phyloP scores from a whole-genome alignment of 2,888 invertebrate genomes.

The Caenorhabditis afra region DNA sequence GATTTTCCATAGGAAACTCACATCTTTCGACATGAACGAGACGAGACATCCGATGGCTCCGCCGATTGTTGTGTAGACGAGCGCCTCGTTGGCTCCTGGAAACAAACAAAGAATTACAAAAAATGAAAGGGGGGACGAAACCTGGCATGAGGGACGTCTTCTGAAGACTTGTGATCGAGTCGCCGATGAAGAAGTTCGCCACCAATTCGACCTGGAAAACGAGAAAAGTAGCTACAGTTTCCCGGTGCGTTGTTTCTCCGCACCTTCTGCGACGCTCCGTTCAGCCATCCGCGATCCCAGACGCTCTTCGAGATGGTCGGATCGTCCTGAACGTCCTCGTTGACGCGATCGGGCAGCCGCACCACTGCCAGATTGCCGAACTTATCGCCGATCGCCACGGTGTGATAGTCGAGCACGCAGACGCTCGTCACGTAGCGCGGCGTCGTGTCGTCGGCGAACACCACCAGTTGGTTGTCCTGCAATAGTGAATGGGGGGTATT shows the following conservation, averaged over 20 bases:
- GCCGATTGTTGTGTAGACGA: slow-evolving; percentile 95
- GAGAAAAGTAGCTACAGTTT: background rate
- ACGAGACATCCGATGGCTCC: slow-evolving; percentile 93
- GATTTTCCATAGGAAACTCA: no score
- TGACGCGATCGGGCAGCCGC: slow-evolving; percentile 91
- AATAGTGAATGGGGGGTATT: background rate
- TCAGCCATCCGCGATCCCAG: slow-evolving; percentile 91
- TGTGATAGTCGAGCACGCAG: slow-evolving; percentile 94
- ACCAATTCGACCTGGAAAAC: slow-evolving; percentile 86
- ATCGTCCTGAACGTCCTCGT: slow-evolving; percentile 99
- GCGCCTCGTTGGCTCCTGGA: slow-evolving; percentile 90
- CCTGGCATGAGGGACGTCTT: slow-evolving; percentile 95
- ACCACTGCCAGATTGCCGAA: slow-evolving; percentile 95
- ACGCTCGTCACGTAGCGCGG: slow-evolving; percentile 96
- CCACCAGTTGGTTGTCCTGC: slow-evolving; percentile 94
- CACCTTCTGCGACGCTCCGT: slow-evolving; percentile 97
- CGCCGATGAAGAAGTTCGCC: slow-evolving; percentile 95
- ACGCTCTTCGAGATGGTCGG: slow-evolving; percentile 98
- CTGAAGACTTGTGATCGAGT: slow-evolving; percentile 91
- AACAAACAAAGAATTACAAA: background rate
- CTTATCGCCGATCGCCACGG: slow-evolving; percentile 96
- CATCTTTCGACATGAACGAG: slow-evolving; percentile 91
- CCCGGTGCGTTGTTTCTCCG: no score
- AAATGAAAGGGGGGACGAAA: background rate
- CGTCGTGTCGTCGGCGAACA: slow-evolving; percentile 98